These are phyloP conservation scores for Calameuta idolon DNA, from an alignment of 2,888 invertebrate genomes.

Conservation along the genomic window DNA sequence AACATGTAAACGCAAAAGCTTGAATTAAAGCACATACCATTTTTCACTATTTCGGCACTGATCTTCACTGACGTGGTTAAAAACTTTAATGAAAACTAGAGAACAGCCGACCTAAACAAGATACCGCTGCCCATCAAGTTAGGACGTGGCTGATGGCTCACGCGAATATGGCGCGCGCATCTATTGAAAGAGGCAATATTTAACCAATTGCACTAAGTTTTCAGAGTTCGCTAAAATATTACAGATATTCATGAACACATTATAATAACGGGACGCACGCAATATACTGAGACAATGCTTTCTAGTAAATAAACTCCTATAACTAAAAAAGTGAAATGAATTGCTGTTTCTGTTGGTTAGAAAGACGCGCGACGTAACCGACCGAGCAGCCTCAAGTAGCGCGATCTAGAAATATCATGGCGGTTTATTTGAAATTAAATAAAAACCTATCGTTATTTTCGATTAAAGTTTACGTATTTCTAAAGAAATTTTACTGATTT, in stretches of 20 bases:
- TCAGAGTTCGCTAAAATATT: not conserved
- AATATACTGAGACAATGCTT: not conserved
- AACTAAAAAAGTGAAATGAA: not conserved
- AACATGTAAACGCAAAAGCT: not conserved
- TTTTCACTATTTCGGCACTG: constrained; percentile 28
- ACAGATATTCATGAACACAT: not conserved
- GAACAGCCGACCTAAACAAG: constrained; percentile 40
- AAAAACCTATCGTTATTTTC: not conserved
- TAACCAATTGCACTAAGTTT: not conserved
- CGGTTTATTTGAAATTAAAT: not conserved
- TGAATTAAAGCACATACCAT: constrained; percentile 43
- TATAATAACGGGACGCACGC: not conserved
- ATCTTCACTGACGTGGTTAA: constrained; percentile 24
- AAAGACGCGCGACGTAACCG: not conserved
- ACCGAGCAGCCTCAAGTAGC: not conserved
- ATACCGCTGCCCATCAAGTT: constrained; percentile 53
- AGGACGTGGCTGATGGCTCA: constrained; percentile 52
- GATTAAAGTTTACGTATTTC: not conserved
- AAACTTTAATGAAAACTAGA: not conserved
- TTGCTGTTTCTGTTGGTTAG: not conserved
- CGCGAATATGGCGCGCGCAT: constrained; percentile 29
- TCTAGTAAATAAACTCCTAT: not conserved
- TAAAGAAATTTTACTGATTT: not conserved
- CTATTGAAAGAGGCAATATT: constrained; percentile 5
- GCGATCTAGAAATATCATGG: not conserved